Conservation (phyloP, 1,140 invertebrate genomes). For the Asobara japonica region DNA sequence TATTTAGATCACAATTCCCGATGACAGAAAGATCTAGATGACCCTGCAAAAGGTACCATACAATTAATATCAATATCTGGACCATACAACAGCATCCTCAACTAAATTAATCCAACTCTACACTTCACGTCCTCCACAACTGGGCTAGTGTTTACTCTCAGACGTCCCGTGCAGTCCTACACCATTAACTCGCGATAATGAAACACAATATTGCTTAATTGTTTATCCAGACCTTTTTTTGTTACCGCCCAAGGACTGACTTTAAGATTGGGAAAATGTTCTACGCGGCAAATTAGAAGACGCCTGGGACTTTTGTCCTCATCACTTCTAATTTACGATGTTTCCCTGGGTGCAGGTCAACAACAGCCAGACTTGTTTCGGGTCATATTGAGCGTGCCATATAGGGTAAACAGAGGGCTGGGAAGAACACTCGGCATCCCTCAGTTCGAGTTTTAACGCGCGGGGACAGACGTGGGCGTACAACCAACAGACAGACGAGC, state of each 20-base stretch:
- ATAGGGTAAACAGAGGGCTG: background rate
- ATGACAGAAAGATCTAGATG: too few relatives aligned
- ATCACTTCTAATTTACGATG: background rate
- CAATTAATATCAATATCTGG: too few relatives aligned
- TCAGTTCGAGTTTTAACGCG: background rate
- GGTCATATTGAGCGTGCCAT: background rate
- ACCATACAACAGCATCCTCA: too few relatives aligned
- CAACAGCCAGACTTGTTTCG: background rate
- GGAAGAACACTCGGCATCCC: background rate
- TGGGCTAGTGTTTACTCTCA: too few relatives aligned
- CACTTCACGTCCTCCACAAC: too few relatives aligned
- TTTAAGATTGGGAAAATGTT: background rate
- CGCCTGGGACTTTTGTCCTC: background rate
- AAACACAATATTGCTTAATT: too few relatives aligned
- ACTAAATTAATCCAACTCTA: too few relatives aligned
- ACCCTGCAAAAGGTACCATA: too few relatives aligned
- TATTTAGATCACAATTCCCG: too few relatives aligned
- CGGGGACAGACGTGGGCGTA: background rate
- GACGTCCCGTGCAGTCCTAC: too few relatives aligned
- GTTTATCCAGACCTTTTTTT: background rate
- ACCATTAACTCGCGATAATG: too few relatives aligned
- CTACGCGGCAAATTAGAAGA: background rate
- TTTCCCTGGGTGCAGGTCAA: background rate
- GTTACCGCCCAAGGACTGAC: background rate
- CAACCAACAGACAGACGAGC: constrained; percentile 32